phyloP scores from a whole-genome alignment of 1,140 invertebrate species.

The Tetramorium simillimum region DNA sequence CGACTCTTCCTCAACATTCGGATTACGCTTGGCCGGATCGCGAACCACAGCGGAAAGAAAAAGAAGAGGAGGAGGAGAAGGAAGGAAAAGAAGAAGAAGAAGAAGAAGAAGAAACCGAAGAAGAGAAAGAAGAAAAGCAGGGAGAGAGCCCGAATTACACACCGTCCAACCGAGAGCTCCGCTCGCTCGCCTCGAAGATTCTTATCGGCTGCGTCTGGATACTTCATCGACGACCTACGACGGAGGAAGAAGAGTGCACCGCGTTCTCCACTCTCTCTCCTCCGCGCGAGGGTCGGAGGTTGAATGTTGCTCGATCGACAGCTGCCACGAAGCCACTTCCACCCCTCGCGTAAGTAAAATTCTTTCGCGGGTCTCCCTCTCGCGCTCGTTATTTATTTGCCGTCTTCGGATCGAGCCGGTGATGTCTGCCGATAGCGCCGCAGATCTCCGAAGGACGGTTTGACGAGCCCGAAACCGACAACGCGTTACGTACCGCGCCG shows the following conservation, averaged over 20 bases:
- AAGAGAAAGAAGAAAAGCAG: constrained; percentile 16
- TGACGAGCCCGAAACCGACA: constrained; percentile 44
- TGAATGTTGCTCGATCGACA: constrained; percentile 73
- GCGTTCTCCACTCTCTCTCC: constrained; percentile 26
- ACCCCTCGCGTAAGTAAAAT: constrained; percentile 70
- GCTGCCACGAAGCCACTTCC: constrained; percentile 68
- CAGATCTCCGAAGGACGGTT: constrained; percentile 12
- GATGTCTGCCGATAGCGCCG: constrained; percentile 39
- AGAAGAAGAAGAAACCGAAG: background rate
- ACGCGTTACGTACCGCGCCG: constrained; percentile 20
- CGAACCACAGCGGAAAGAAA: background rate
- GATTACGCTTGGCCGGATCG: constrained; percentile 10
- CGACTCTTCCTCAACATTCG: constrained; percentile 48
- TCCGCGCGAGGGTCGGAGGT: constrained; percentile 68
- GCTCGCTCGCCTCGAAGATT: constrained; percentile 64
- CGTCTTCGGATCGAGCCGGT: constrained; percentile 16
- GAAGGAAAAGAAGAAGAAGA: background rate
- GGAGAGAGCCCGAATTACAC: constrained; percentile 72
- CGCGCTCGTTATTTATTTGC: constrained; percentile 43
- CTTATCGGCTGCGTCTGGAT: constrained; percentile 68
- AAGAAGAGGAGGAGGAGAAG: background rate
- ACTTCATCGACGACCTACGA: constrained; percentile 68
- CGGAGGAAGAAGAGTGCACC: constrained; percentile 23
- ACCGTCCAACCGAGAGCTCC: constrained; percentile 4
- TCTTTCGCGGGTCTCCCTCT: constrained; percentile 40